These are phyloP conservation scores for Tragelaphus imberbis DNA, from an alignment of 2,113 vertebrate species.

Conservation along the genomic window DNA sequence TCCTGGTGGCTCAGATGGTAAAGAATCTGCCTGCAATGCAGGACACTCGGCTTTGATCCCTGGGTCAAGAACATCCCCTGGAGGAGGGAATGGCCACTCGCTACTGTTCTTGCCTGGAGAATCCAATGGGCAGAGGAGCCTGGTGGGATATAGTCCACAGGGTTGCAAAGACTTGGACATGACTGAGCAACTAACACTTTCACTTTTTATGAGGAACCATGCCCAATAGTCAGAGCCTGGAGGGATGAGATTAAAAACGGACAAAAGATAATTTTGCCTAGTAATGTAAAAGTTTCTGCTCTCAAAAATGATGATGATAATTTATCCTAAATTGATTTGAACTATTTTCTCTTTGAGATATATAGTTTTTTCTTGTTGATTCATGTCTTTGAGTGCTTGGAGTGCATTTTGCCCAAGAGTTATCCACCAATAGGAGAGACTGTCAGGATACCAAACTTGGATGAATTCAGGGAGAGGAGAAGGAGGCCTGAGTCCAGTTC, in stretches of 20 bases:
- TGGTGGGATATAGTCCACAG: not conserved
- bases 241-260: not conserved
- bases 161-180: not conserved
- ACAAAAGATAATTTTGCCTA: not conserved
- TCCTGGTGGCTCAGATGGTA: not conserved
- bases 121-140: not conserved
- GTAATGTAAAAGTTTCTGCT: not conserved
- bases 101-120: not conserved
- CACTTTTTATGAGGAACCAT: not conserved
- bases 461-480: accelerated
- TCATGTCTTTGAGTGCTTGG: not conserved
- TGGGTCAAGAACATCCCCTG: not conserved
- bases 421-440: not conserved
- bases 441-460: not conserved
- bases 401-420: not conserved
- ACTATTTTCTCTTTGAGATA: not conserved
- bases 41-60: not conserved
- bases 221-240: not conserved
- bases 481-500: not conserved
- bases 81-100: not conserved
- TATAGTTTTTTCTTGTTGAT: not conserved
- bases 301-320: not conserved
- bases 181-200: not conserved
- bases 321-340: not conserved
- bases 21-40: not conserved